phyloP scores from a whole-genome alignment of 2,888 invertebrate genomes.

The Tetramorium bicarinatum region DNA sequence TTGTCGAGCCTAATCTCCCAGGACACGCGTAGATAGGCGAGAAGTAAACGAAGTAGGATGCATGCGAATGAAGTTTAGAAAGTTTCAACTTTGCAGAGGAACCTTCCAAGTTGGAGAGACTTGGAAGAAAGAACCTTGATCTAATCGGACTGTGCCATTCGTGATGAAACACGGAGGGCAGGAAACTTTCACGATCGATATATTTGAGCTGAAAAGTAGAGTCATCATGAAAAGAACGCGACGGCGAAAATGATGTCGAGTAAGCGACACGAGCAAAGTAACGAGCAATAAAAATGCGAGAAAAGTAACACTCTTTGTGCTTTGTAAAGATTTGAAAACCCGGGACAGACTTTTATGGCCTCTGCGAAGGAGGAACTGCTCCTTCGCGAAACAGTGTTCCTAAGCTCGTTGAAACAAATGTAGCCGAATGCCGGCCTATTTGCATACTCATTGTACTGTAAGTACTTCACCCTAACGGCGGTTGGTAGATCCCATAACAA shows the following conservation, averaged over 20 bases:
- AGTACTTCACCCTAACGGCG: constrained; percentile 75
- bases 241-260: constrained; percentile 44
- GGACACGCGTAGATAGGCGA: constrained; percentile 58
- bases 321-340: constrained; percentile 72
- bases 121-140: constrained; percentile 37
- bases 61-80: constrained; percentile 63
- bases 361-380: constrained; percentile 61
- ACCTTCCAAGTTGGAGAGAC: constrained; percentile 37
- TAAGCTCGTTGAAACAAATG: constrained; percentile 79
- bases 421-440: constrained; percentile 78
- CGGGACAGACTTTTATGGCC: constrained; percentile 70
- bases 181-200: constrained; percentile 42
- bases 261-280: constrained; percentile 23
- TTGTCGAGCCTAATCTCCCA: constrained; percentile 73
- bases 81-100: constrained; percentile 34
- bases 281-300: constrained; percentile 68
- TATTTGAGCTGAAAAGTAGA: constrained; percentile 33
- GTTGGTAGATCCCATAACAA: constrained; percentile 64
- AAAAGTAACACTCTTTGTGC: constrained; percentile 67
- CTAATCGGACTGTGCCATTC: constrained; percentile 31
- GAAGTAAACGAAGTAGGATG: constrained; percentile 53
- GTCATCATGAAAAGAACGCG: constrained; percentile 12
- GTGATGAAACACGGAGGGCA: neutral
- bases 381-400: constrained; percentile 56
- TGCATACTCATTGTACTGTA: constrained; percentile 76